Evolutionary conservation across 2,797 vertebrate species (phyloP).

Genomic region (Myoxocephalus aenaeus): DNA sequence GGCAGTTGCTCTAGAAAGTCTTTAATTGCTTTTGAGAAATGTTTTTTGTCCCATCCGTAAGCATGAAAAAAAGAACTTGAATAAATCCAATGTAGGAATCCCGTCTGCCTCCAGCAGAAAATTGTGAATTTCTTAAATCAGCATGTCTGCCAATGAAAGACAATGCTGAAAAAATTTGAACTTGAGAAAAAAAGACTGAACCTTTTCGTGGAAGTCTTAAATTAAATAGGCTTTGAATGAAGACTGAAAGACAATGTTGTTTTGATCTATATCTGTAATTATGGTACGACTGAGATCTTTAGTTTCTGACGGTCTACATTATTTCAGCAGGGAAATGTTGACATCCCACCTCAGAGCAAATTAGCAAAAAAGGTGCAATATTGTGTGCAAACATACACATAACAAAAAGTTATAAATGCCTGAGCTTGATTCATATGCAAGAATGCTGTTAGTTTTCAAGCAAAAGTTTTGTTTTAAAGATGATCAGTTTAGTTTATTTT

Average conservation of each 20-base stretch:
- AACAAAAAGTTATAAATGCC: background rate
- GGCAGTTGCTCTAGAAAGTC: conserved; percentile 24
- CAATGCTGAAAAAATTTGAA: conserved; percentile 4
- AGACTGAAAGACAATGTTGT: conserved; percentile 2
- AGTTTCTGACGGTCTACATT: background rate
- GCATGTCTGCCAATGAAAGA: conserved; percentile 37
- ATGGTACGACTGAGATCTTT: background rate
- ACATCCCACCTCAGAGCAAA: background rate
- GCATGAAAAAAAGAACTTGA: background rate
- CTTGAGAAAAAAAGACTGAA: background rate
- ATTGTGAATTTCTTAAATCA: conserved; percentile 21
- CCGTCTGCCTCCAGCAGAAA: conserved; percentile 35
- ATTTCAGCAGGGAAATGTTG: background rate
- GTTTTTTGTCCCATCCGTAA: conserved; percentile 28
- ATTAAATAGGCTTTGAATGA: conserved; percentile 5
- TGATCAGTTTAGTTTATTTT: background rate
- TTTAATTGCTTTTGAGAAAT: conserved; percentile 54
- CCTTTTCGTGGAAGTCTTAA: background rate
- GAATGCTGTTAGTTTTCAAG: background rate
- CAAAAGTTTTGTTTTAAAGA: background rate
- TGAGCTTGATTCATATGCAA: background rate
- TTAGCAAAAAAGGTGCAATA: background rate
- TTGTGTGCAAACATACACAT: background rate
- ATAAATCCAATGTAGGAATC: conserved; percentile 27
- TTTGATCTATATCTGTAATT: conserved; percentile 27